Percentiles rank a stretch among this genome's conserved stretches.
phyloP scores from a whole-genome alignment of 1,140 invertebrate species.

The Scaptomyza pallida region DNA sequence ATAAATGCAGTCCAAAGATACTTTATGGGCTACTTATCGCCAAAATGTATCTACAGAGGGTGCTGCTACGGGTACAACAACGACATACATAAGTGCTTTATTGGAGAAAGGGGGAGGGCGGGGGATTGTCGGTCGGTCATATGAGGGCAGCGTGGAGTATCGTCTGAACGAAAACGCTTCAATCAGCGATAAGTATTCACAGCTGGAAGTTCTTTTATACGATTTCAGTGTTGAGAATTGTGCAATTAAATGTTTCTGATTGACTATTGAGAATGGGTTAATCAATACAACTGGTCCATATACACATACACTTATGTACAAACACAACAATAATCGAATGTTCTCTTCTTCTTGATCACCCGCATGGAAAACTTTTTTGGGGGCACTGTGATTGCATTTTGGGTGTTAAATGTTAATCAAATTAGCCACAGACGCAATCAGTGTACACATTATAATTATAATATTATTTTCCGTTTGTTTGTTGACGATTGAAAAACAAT shows the following conservation, averaged over 20 bases:
- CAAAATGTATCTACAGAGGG: constrained; percentile 60
- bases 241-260: constrained; percentile 54
- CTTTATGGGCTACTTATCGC: constrained; percentile 64
- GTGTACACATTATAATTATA: constrained; percentile 63
- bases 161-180: constrained; percentile 33
- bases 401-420: constrained; percentile 57
- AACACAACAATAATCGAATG: constrained; percentile 7
- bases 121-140: constrained; percentile 25
- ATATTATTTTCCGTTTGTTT: constrained; percentile 20
- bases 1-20: constrained; percentile 60
- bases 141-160: constrained; percentile 32
- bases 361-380: constrained; percentile 47
- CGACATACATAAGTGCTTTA: constrained; percentile 35
- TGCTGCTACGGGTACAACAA: constrained; percentile 34
- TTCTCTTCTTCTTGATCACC: constrained; percentile 29
- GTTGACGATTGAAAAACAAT: constrained; percentile 58
- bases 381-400: constrained; percentile 28
- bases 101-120: constrained; percentile 6
- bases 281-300: constrained; percentile 32
- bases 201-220: constrained; percentile 30
- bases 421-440: constrained; percentile 68
- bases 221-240: constrained; percentile 37
- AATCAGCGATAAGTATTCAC: constrained; percentile 43
- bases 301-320: not conserved
- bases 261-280: constrained; percentile 60